Percentiles rank a stretch among this genome's conserved stretches.
Conservation (phyloP, 2,888 invertebrate genomes). For the Cheilosia grossa region DNA sequence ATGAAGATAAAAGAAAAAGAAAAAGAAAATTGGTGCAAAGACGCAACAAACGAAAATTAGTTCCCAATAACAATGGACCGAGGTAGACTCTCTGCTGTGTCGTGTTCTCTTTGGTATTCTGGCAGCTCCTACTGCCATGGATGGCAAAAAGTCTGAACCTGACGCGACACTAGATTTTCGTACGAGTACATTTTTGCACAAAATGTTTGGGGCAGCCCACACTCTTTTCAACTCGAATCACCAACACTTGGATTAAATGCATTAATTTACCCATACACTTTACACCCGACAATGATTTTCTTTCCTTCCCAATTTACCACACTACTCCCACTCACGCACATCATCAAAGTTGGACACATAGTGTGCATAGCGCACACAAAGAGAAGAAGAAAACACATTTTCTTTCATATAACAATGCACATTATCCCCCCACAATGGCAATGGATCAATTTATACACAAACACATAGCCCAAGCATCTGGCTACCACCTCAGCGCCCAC, state of each 20-base stretch:
- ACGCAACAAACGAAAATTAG: slow-evolving; percentile 60
- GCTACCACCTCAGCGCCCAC: slow-evolving; percentile 25
- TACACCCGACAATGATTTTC: slow-evolving; percentile 55
- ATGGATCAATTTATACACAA: background rate
- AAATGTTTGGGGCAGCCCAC: slow-evolving; percentile 35
- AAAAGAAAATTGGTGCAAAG: slow-evolving; percentile 20
- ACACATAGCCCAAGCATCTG: slow-evolving; percentile 50
- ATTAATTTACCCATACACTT: slow-evolving; percentile 67
- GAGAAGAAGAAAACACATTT: slow-evolving; percentile 68
- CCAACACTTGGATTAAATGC: slow-evolving; percentile 61
- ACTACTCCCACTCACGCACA: slow-evolving; percentile 39
- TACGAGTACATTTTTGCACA: slow-evolving; percentile 47
- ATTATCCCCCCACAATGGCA: slow-evolving; percentile 47
- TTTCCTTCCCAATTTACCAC: slow-evolving; percentile 34
- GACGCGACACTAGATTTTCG: slow-evolving; percentile 24
- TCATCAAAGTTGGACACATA: slow-evolving; percentile 3
- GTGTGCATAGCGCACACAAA: slow-evolving; percentile 63
- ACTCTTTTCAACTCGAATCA: slow-evolving; percentile 19
- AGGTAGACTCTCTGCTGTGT: background rate
- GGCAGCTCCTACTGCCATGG: background rate
- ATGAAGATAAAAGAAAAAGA: slow-evolving; percentile 12
- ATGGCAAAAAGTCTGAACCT: slow-evolving; percentile 43
- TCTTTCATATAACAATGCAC: slow-evolving; percentile 72
- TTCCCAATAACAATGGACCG: slow-evolving; percentile 44
- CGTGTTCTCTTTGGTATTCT: background rate